phyloP scores from a whole-genome alignment of 2,797 vertebrate genomes.

The Enteromius paludinosus region DNA sequence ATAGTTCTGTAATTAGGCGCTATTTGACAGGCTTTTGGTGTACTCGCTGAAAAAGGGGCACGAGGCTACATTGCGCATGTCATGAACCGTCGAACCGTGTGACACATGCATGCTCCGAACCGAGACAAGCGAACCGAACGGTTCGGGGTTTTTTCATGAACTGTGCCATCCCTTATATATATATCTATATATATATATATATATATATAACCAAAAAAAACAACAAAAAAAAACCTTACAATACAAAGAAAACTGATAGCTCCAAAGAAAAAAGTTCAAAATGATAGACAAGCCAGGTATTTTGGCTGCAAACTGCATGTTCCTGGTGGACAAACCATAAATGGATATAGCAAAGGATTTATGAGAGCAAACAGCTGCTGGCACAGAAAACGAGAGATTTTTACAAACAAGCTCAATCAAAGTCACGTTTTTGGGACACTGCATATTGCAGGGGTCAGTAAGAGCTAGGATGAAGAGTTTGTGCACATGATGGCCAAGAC shows the following conservation, averaged over 20 bases:
- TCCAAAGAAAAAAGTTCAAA: not conserved
- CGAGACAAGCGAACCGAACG: no score
- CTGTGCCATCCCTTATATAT: no score
- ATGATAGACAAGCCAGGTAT: not conserved
- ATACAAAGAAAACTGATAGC: not conserved
- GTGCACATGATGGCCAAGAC: not conserved
- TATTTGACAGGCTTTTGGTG: no score
- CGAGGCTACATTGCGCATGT: no score
- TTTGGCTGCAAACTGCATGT: slow-evolving; percentile 8
- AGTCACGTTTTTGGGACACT: slow-evolving; percentile 32
- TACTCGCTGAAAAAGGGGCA: no score
- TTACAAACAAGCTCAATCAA: slow-evolving; percentile 26
- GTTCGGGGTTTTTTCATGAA: no score
- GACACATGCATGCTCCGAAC: no score
- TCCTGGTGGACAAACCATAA: slow-evolving; percentile 40
- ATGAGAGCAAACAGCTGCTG: slow-evolving; percentile 21
- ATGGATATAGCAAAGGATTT: slow-evolving; percentile 25
- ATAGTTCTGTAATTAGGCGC: no score
- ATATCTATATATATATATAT: no score
- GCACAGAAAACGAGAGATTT: not conserved
- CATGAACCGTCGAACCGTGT: no score
- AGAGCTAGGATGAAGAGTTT: not conserved
- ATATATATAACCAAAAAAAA: not conserved
- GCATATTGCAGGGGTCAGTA: not conserved
- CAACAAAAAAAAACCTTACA: not conserved